Percentiles rank a stretch among this genome's conserved stretches.
Conservation (phyloP, 2,888 invertebrate genomes). For the Sympetrum striolatum region DNA sequence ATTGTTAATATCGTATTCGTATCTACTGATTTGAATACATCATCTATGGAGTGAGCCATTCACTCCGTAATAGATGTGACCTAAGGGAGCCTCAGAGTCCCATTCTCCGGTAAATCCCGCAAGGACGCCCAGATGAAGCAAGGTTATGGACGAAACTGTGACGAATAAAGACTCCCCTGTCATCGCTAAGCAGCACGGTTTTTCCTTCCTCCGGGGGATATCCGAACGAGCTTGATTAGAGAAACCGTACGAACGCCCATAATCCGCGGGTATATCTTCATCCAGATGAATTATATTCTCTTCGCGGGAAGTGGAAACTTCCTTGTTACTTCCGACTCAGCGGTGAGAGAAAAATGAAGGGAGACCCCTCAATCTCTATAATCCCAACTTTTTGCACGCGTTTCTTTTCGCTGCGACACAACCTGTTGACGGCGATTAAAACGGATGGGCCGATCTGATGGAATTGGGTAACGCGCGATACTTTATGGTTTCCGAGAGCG, state of each 20-base stretch:
- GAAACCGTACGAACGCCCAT: neutral
- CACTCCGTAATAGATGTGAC: too few relatives aligned
- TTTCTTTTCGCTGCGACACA: neutral
- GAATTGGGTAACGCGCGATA: constrained; percentile 19
- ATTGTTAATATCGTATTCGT: too few relatives aligned
- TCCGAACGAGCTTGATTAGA: neutral
- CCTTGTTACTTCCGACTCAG: neutral
- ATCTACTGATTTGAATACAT: too few relatives aligned
- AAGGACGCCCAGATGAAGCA: neutral
- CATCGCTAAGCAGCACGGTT: neutral
- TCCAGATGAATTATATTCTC: neutral
- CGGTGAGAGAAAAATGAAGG: neutral
- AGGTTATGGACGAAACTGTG: neutral
- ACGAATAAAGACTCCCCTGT: neutral
- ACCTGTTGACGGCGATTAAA: constrained; percentile 35
- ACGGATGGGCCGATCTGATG: constrained; percentile 6
- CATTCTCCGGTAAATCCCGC: neutral
- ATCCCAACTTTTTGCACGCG: neutral
- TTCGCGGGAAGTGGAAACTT: neutral
- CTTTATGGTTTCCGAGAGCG: constrained; percentile 29
- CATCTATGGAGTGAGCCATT: too few relatives aligned
- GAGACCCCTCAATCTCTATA: neutral
- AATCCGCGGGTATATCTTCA: neutral
- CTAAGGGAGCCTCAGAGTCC: neutral
- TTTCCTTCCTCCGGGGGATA: neutral